A percentile compares a stretch with the other conserved stretches of the same genome.
Evolutionary conservation across 2,888 invertebrate genomes (phyloP).

Genomic region (Tachina lurida): DNA sequence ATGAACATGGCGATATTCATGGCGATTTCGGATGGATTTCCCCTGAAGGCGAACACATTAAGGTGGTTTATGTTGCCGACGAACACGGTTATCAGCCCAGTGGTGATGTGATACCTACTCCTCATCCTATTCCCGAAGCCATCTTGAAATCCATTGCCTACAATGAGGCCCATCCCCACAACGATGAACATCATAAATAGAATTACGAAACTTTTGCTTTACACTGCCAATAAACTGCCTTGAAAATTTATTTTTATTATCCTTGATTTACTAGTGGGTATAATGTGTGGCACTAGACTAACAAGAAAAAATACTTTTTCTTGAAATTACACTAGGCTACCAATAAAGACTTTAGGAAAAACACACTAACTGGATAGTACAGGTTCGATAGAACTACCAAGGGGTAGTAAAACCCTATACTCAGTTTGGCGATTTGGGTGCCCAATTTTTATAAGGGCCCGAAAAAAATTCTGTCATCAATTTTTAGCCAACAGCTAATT

Average conservation of each 20-base stretch:
- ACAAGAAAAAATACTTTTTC: too few species aligned
- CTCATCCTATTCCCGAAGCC: slow-evolving; percentile 74
- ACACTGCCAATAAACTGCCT: slow-evolving; percentile 40
- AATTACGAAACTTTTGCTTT: neutral
- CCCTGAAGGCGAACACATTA: slow-evolving; percentile 78
- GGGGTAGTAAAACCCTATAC: too few species aligned
- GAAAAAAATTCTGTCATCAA: too few species aligned
- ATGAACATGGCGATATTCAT: slow-evolving; percentile 77
- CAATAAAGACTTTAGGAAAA: too few species aligned
- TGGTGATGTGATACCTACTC: slow-evolving; percentile 72
- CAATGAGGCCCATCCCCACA: slow-evolving; percentile 82
- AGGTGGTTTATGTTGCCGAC: slow-evolving; percentile 77
- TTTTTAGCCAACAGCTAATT: too few species aligned
- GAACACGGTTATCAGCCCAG: slow-evolving; percentile 77
- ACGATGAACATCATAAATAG: slow-evolving; percentile 51
- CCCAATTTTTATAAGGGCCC: too few species aligned
- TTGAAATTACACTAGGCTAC: too few species aligned
- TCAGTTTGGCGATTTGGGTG: too few species aligned
- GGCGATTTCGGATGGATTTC: slow-evolving; percentile 77
- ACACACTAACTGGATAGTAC: too few species aligned
- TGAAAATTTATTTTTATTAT: neutral
- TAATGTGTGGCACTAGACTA: too few species aligned
- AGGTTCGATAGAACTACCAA: too few species aligned
- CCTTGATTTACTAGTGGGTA: neutral
- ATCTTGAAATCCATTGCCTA: slow-evolving; percentile 82